Percentiles rank a stretch among this genome's conserved stretches.
Conservation (phyloP, 2,113 vertebrate genomes). For the Apus apus region DNA sequence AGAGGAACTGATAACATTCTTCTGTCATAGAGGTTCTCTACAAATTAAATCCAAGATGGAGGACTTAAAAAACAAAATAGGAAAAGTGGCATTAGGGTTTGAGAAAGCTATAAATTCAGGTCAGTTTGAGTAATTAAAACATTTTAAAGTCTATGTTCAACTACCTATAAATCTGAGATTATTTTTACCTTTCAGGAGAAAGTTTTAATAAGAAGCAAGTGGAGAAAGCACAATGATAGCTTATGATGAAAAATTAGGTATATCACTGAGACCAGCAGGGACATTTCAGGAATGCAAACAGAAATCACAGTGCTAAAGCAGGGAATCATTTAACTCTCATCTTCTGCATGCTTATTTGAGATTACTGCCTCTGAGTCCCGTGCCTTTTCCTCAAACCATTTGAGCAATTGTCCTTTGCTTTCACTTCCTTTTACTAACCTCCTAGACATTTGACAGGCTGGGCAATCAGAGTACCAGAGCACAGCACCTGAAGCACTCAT, state of each 20-base stretch:
- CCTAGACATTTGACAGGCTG: neutral
- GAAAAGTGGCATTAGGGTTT: neutral
- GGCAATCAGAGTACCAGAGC: neutral
- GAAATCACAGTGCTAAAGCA: neutral
- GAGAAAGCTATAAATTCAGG: neutral
- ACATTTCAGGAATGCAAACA: neutral
- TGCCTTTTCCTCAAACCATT: neutral
- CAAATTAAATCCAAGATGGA: neutral
- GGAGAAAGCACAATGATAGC: neutral
- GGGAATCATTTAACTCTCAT: neutral
- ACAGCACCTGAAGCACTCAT: neutral
- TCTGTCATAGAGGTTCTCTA: neutral
- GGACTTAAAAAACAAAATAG: neutral
- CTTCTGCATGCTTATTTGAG: neutral
- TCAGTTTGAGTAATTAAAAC: slow-evolving; percentile 1
- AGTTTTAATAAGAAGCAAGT: slow-evolving; percentile 1
- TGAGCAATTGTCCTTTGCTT: neutral
- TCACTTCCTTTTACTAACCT: neutral
- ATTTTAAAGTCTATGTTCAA: neutral
- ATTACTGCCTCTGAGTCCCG: neutral
- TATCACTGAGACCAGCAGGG: neutral
- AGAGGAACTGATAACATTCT: neutral
- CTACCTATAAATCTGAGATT: neutral
- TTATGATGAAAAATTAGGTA: neutral
- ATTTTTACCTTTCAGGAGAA: neutral